Percentiles rank a stretch among this genome's conserved stretches.
phyloP scores from a whole-genome alignment of 2,888 invertebrate species.

The Subacronicta megacephala region DNA sequence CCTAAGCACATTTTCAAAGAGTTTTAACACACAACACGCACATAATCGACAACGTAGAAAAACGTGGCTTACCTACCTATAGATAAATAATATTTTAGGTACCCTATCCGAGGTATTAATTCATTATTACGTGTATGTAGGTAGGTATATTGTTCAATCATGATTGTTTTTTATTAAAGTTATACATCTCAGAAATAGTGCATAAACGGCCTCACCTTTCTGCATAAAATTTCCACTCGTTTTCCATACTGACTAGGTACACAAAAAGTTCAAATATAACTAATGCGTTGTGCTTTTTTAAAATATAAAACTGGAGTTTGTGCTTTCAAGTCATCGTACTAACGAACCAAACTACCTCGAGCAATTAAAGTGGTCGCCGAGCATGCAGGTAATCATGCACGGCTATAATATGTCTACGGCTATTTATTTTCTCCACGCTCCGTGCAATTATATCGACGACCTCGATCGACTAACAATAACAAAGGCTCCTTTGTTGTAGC shows the following conservation, averaged over 20 bases:
- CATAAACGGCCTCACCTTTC: constrained; percentile 29
- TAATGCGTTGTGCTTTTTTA: constrained; percentile 4
- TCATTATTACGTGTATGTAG: no score
- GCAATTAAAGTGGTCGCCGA: constrained; percentile 36
- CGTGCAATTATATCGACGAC: constrained; percentile 52
- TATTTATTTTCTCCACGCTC: constrained; percentile 52
- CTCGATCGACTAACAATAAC: constrained; percentile 50
- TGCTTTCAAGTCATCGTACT: constrained; percentile 29
- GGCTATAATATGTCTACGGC: constrained; percentile 38
- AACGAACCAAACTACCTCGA: constrained; percentile 33
- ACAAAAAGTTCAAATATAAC: constrained; percentile 7
- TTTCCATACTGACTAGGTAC: constrained; percentile 23
- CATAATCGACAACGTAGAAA: no score
- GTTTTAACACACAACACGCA: no score
- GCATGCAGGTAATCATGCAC: constrained; percentile 45
- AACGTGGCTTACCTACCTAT: no score
- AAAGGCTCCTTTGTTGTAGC: constrained; percentile 43
- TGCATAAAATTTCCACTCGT: constrained; percentile 17
- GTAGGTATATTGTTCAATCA: no score
- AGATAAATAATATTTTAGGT: no score
- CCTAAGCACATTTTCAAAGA: no score
- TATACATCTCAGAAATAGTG: no score
- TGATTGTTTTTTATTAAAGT: no score
- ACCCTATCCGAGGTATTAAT: no score
- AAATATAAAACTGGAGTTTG: constrained; percentile 7